Evolutionary conservation across 1,140 invertebrate genomes (phyloP).

Genomic region (Pinna nobilis): DNA sequence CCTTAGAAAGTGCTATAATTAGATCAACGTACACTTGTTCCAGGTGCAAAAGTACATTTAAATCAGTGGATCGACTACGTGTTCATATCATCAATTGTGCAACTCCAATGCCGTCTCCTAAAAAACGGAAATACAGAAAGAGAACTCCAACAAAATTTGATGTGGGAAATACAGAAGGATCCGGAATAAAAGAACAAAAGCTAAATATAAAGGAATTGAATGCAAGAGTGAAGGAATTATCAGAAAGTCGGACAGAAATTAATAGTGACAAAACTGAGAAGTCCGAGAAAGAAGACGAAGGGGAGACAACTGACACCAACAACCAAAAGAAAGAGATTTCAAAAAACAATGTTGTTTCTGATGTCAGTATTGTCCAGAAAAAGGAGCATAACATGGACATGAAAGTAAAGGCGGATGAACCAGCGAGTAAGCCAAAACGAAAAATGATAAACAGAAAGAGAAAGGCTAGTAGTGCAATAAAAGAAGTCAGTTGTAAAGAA

Average conservation of each 20-base stretch:
- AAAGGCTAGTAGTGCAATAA: background rate
- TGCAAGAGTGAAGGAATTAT: slow-evolving; percentile 11
- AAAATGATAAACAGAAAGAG: slow-evolving; percentile 17
- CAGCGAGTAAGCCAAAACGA: background rate
- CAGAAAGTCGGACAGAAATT: background rate
- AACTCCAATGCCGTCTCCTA: slow-evolving; percentile 32
- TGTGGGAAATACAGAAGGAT: background rate
- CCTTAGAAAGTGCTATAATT: slow-evolving; percentile 34
- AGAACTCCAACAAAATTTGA: slow-evolving; percentile 29
- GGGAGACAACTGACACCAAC: background rate
- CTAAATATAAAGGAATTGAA: slow-evolving; percentile 5
- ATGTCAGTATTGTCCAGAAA: background rate
- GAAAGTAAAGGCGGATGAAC: slow-evolving; percentile 2
- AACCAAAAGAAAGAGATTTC: background rate
- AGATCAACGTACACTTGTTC: slow-evolving; percentile 53
- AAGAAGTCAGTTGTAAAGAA: background rate
- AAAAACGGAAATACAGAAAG: slow-evolving; percentile 32
- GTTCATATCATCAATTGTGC: slow-evolving; percentile 63
- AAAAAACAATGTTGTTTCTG: background rate
- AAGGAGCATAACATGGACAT: background rate
- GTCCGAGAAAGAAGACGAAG: background rate
- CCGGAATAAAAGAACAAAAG: background rate
- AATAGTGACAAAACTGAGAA: background rate
- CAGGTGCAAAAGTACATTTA: slow-evolving; percentile 53
- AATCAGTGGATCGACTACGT: slow-evolving; percentile 54